phyloP scores from a whole-genome alignment of 2,888 invertebrate species.

The Griposia aprilina region DNA sequence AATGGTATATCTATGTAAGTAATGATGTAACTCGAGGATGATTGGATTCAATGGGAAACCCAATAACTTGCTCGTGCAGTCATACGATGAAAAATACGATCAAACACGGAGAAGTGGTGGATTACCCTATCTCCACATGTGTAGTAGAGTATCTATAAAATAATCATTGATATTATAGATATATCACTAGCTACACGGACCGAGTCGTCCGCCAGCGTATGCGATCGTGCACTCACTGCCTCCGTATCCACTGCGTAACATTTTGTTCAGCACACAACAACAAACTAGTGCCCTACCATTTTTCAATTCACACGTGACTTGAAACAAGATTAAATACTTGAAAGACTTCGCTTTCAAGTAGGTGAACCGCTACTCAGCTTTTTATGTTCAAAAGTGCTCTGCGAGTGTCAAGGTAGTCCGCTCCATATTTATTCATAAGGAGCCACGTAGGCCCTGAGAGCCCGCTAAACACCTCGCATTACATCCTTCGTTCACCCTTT shows the following conservation, averaged over 20 bases:
- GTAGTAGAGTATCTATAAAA: slow-evolving; percentile 59
- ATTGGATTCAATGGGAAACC: slow-evolving; percentile 56
- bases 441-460: slow-evolving; percentile 68
- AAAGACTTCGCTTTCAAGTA: slow-evolving; percentile 66
- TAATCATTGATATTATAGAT: slow-evolving; percentile 68
- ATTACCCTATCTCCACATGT: slow-evolving; percentile 62
- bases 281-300: slow-evolving; percentile 80
- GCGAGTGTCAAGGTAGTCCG: slow-evolving; percentile 63
- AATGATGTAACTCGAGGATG: slow-evolving; percentile 53
- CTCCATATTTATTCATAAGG: slow-evolving; percentile 79
- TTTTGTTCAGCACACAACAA: slow-evolving; percentile 80
- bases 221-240: slow-evolving; percentile 37
- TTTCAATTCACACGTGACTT: slow-evolving; percentile 84
- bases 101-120: slow-evolving; percentile 65
- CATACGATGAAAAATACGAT: slow-evolving; percentile 63
- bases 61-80: slow-evolving; percentile 59
- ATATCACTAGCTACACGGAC: slow-evolving; percentile 39
- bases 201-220: slow-evolving; percentile 22
- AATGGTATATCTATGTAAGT: slow-evolving; percentile 43
- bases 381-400: slow-evolving; percentile 66
- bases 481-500: slow-evolving; percentile 75
- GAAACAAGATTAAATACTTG: slow-evolving; percentile 72
- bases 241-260: slow-evolving; percentile 46
- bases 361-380: slow-evolving; percentile 65
- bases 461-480: slow-evolving; percentile 78